These are phyloP conservation scores for Drosophila quadrilineata DNA, from an alignment of 1,140 invertebrate species.

Conservation along the genomic window DNA sequence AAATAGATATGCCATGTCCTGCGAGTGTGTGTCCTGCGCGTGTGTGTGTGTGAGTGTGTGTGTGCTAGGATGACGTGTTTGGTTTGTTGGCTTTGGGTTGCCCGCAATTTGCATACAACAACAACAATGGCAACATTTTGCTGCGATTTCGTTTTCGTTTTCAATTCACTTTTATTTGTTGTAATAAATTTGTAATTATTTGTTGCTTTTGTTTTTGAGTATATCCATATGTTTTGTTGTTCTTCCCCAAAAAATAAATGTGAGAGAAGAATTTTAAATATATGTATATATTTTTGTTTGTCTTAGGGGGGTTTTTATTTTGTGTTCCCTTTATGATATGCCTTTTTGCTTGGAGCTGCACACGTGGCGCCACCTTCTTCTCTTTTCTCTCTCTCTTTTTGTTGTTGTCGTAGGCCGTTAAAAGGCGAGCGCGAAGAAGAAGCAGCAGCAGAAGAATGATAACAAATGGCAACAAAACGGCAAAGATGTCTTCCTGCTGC, in stretches of 20 bases:
- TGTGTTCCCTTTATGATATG: too few relatives aligned
- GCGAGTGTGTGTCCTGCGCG: too few relatives aligned
- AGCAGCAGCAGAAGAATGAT: too few relatives aligned
- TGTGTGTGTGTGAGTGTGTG: slow-evolving; percentile 2
- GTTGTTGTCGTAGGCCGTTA: slow-evolving; percentile 43
- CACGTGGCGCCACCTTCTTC: too few relatives aligned
- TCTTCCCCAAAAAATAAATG: too few relatives aligned
- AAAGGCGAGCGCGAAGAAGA: slow-evolving; percentile 16
- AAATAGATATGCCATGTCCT: slow-evolving; percentile 18
- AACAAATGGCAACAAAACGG: slow-evolving; percentile 3
- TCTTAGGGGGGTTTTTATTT: neutral
- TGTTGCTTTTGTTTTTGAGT: slow-evolving; percentile 26
- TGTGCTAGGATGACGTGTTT: slow-evolving; percentile 27
- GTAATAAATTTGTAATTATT: slow-evolving; percentile 13
- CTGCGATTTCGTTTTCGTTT: slow-evolving; percentile 4
- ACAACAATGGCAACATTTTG: slow-evolving; percentile 22
- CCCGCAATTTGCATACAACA: slow-evolving; percentile 18
- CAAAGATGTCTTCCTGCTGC: slow-evolving; percentile 9
- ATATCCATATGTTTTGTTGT: slow-evolving; percentile 12
- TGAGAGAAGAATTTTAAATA: too few relatives aligned
- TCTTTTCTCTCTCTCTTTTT: slow-evolving; percentile 14
- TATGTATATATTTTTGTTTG: too few relatives aligned
- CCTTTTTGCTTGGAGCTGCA: too few relatives aligned
- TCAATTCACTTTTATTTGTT: neutral
- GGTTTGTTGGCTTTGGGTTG: neutral